Evolutionary conservation across 2,113 vertebrate genomes (phyloP), one percentile per base, ranked within the genome.

Genomic region (Eptesicus fuscus): DNA sequence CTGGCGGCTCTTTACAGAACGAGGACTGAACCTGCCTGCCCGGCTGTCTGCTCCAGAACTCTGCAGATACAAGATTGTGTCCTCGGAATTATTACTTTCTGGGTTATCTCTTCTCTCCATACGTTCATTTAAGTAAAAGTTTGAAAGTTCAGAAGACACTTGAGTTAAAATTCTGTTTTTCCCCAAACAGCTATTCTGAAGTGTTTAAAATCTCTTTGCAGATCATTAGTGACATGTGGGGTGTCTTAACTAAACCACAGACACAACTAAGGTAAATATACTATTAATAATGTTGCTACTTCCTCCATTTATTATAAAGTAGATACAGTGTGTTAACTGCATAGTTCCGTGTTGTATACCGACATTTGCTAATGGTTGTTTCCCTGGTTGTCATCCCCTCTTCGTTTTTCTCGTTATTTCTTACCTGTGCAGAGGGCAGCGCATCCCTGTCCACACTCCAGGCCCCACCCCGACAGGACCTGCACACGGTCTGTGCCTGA

Each of bases 201-300:
- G 22, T 90, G 25, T 94, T 96, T 92, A 32, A 90, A 92, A 83
- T 97, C 63, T 93, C 4, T 97, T 97, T 88, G 83, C 96, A 98
- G 98, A 90, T 88, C 71, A 5, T 98, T 96, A 97, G 97, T 94
- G 96, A 98, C 53, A 63, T 98, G 87, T 90, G 94, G 51, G 90
- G 71, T 87, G 53, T 95, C 69, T 87, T 98, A 30, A 94, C 91
- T 88, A 97, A 97, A 53, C 78, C 95, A 0, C 94, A 97, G 83
- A 94, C 96, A 12, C 79, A 51, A 53, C 91, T 96, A 95, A 98
- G 97, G 98, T 98, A 98, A 97, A 56, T 96, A 83, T 59, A 56
- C 11, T 87, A 5, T 3, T 35, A 42, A 30, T 83, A 23, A 13
- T 49, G 47, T 51, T 70, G 14, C 88, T 63, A 5, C 32, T 65